Conservation (phyloP, 2,888 invertebrate species). For the Eustalomyia histrio region DNA sequence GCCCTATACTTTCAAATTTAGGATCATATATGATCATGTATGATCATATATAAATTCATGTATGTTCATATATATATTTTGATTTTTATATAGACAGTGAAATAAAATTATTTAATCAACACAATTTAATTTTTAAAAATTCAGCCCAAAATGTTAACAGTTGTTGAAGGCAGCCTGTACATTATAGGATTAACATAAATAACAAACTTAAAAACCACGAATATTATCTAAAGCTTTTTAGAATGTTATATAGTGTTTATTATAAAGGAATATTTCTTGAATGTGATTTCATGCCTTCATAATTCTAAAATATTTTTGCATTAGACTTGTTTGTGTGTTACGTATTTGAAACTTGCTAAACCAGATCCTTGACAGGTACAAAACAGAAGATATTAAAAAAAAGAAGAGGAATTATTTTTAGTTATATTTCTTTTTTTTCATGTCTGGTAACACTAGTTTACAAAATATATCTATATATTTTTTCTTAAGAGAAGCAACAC, state of each 20-base stretch:
- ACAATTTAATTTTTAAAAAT: no score
- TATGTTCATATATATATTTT: no score
- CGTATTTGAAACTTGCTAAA: constrained; percentile 35
- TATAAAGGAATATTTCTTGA: background rate
- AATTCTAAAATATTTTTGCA: background rate
- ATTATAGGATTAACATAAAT: background rate
- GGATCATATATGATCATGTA: no score
- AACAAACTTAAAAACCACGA: constrained; percentile 14
- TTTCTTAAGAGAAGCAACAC: no score
- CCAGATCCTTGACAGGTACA: constrained; percentile 50
- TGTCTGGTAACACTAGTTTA: no score
- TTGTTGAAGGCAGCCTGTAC: no score
- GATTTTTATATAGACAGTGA: no score
- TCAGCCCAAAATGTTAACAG: no score
- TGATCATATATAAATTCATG: no score
- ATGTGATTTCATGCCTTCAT: background rate
- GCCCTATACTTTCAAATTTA: no score
- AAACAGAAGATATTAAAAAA: constrained; percentile 9
- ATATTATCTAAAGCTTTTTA: constrained; percentile 13
- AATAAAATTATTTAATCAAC: no score
- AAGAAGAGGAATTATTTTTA: constrained; percentile 15
- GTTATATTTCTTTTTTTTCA: background rate
- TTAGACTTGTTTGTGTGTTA: constrained; percentile 24
- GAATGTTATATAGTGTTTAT: background rate
- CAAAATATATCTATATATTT: no score